Base-by-base conservation (phyloP, 1,140 invertebrate species). In the Leptinotarsa undecemlineata region DNA sequence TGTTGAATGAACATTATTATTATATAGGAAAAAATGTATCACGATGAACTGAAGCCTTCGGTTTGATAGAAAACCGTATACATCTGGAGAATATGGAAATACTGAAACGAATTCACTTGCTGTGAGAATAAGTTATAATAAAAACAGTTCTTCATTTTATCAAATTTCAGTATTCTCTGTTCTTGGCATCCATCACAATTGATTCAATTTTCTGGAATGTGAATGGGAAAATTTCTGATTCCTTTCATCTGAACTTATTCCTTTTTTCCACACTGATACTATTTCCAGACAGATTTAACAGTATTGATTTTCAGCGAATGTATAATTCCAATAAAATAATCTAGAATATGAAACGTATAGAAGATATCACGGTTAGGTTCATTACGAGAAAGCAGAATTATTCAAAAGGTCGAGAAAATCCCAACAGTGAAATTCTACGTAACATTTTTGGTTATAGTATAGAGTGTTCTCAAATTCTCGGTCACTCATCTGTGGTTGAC, bases 161-260 rank as follows among this genome's bases (percentile, higher is more conserved):
- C 51, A 57, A 57, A 57, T 57, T 57, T 57, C 33, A n/a, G 51
- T 57, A 57, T 57, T 57, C 51, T 19, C 51, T 57, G 51, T 57
- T 13, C 51, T 57, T 57, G 51, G 51, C 51, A 57, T 57, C 15
- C 14, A 57, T 57, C 51, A 57, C 51, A 57, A 57, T 57, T 57
- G 51, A 57, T 57, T 57, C 51, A 57, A 57, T 57, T 57, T 57
- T 57, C 4, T 57, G n/a, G 51, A 57, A 57, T 57, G 51, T 57
- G 51, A 57, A 57, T 57, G 15, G 51, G 3, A 57, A 57, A 57
- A 14, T 57, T 57, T 57, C 51, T 57, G 51, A 57, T 14, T 57
- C 14, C 51, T 57, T 57, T 19, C 51, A 2, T 57, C 15, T n/a
- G n/a, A 19, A 57, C 17, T n/a, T 57, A 57, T 57, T 57, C 51